Evolutionary conservation across 2,888 invertebrate genomes (phyloP), one percentile per base, ranked within the genome.

Genomic region (Oxyteleia sp.): DNA sequence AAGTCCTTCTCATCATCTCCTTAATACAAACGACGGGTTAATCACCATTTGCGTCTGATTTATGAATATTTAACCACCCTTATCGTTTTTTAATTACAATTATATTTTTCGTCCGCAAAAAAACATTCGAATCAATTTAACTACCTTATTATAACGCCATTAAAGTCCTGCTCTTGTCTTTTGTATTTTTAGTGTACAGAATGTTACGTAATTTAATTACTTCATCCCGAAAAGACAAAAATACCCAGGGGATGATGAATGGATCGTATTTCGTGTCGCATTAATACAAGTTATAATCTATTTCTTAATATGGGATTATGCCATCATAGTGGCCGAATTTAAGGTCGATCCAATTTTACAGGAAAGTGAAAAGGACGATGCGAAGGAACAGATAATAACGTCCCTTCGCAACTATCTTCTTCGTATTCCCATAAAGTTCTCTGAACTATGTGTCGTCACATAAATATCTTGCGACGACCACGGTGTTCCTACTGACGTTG

Each of bases 241-340:
- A 63, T 38, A 15, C 1, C 41, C 41, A n/a, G 41, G 13, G 41
- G 61, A 82, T 75, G 82, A 82, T 71, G 49, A 82, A 82, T 82
- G 53, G 63, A 15, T 76, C 71, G 16, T 61, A 59, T 76, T 76
- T 81, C 71, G 35, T 64, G 69, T 76, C 72, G 43, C 69, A 75
- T 76, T 71, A 76, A 64, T 18, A 15, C 47, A 35, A n/a, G 51
- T 49, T 69, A 57, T 80, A 74, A 80, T 80, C 72, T 74, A 80
- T 80, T 68, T 59, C 75, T 75, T 71, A 69, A 81, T 72, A 81
- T 74, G 63, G 71, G 71, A 79, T 64, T 79, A 63, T 69, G 45
- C 69, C 69, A 47, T 45, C 68, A 35, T 61, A 69, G 51, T 61
- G 59, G n/a, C 13, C 53, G 51, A 74, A 68, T 15, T 11, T 59